Conservation (phyloP, 2,113 vertebrate species). For the Crotophaga sulcirostris region DNA sequence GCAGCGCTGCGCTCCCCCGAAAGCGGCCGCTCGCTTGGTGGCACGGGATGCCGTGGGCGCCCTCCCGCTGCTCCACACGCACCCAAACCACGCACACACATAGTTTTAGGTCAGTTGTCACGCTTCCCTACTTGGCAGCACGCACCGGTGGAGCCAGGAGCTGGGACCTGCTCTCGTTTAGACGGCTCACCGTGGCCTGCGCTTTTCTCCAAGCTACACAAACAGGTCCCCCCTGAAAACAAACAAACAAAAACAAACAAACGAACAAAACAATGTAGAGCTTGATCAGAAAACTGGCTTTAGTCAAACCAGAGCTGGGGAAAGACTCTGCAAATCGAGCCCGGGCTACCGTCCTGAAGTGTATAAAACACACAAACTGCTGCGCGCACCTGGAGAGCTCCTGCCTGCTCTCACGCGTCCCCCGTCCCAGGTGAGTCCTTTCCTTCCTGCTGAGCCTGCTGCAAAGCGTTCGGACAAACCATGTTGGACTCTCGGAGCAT, state of each 20-base stretch:
- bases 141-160: accelerated
- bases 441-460: not conserved
- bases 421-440: not conserved
- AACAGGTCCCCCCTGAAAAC: accelerated
- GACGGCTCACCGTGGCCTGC: not conserved
- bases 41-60: not conserved
- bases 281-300: not conserved
- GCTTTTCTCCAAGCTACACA: not conserved
- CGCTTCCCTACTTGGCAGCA: not conserved
- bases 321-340: not conserved
- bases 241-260: no score
- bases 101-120: not conserved
- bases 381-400: not conserved
- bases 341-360: not conserved
- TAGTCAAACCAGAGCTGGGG: not conserved
- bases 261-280: not conserved
- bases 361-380: not conserved
- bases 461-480: not conserved
- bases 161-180: not conserved
- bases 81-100: not conserved
- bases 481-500: not conserved
- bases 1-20: not conserved
- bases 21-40: not conserved
- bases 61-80: not conserved
- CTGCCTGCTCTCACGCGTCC: not conserved